Percentiles rank a stretch among this genome's conserved stretches.
These are phyloP conservation scores for Kradibia gibbosae DNA, from an alignment of 1,140 invertebrate genomes.

Conservation along the genomic window DNA sequence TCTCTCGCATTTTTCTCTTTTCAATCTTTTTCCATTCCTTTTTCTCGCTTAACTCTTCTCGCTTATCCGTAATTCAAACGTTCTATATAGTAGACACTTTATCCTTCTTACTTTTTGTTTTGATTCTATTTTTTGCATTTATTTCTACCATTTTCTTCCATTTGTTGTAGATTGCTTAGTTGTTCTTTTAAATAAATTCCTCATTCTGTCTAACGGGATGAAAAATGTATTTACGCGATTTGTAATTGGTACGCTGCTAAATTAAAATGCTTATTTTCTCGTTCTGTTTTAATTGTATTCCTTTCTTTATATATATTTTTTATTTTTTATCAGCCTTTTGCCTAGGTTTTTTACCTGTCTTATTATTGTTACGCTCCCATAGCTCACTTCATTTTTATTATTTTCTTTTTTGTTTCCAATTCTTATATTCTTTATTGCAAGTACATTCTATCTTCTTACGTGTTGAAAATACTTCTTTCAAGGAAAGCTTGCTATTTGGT, in stretches of 20 bases:
- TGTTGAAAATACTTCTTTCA: neutral
- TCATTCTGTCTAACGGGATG: slow-evolving; percentile 48
- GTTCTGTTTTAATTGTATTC: neutral
- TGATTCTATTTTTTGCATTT: slow-evolving; percentile 6
- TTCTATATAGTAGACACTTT: slow-evolving; percentile 38
- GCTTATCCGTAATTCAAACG: slow-evolving; percentile 50
- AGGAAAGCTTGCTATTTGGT: slow-evolving; percentile 12
- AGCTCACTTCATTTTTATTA: slow-evolving; percentile 38
- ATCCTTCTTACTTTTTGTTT: neutral
- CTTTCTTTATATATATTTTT: neutral
- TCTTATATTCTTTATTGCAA: slow-evolving; percentile 24
- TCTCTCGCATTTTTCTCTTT: slow-evolving; percentile 44
- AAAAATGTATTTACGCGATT: slow-evolving; percentile 49
- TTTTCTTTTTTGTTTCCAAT: slow-evolving; percentile 39
- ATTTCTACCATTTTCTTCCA: slow-evolving; percentile 28
- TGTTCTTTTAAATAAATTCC: slow-evolving; percentile 25
- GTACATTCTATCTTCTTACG: neutral
- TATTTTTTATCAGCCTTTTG: slow-evolving; percentile 53
- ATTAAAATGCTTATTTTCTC: neutral
- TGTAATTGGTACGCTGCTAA: slow-evolving; percentile 15
- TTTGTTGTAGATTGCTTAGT: slow-evolving; percentile 15
- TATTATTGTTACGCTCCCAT: slow-evolving; percentile 33
- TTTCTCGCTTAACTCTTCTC: slow-evolving; percentile 48
- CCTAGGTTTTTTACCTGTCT: slow-evolving; percentile 48
- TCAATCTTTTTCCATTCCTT: slow-evolving; percentile 38